Base-by-base conservation (phyloP, 2,797 vertebrate species). In the Pelodytes ibericus region DNA sequence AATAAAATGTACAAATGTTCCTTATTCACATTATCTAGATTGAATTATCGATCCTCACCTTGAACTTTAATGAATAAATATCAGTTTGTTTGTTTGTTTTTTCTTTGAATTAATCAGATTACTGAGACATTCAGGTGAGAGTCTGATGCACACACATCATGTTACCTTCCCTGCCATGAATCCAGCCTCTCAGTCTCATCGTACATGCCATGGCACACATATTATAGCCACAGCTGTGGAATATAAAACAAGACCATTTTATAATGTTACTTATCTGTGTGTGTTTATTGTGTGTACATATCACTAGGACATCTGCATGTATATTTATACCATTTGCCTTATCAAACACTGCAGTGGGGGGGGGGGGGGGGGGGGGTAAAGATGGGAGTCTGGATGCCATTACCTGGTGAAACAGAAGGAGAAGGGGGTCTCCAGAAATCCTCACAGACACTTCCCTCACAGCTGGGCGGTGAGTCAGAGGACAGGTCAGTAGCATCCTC, bases 371-470 rank as follows among this genome's bases (percentile, higher is more conserved):
- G 44, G 44, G 3, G 1, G 18, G 18, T 4, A 7, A 56, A 20
- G n/a, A 56, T 61, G 27, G 57, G 26, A 16, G 57, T 59, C 11
- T 11, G 25, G 24, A 31, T 18, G 31, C 47, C 26, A 59, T 63
- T 85, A 95, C 95, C 96, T 75, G 96, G 95, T 0, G 97, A 99
- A n/a, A 92, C 95, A 0, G 96, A 99, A 8, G 97, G 96, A 3
- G 97, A 99, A 1, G 96, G 96, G 41, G 96, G 96, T 83, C 96
- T 95, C 98, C 98, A 99, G 83, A 94, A 94, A 82, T 97, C 96
- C 80, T 95, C 98, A 66, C 93, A 90, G 71, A 91, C 89, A 81
- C 94, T 94, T 71, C 89, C 93, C 25, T 86, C 89, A 75, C 90
- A 90, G 92, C 96, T 98, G 75, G 91, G 90, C 1, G 94, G 91